These are phyloP conservation scores for Augochlorella aurata DNA, from an alignment of 2,888 invertebrate species.

Conservation along the genomic window DNA sequence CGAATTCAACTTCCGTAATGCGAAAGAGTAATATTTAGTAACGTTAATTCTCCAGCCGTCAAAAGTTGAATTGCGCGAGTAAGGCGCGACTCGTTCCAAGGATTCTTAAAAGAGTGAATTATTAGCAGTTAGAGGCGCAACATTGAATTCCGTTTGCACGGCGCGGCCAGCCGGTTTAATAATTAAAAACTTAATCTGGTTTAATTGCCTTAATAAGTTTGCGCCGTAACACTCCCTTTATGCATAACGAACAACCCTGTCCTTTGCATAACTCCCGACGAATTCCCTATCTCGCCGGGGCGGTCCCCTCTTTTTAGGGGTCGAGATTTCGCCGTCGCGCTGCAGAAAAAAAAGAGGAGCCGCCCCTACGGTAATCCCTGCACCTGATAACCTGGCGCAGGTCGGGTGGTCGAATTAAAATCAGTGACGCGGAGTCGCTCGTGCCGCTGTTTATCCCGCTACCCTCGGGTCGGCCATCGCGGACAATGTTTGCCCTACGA, in stretches of 20 bases:
- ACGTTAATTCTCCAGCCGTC: neutral
- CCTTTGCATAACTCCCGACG: slow-evolving; percentile 40
- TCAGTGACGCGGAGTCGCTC: slow-evolving; percentile 49
- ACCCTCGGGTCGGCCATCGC: neutral
- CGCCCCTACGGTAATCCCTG: slow-evolving; percentile 45
- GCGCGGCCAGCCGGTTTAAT: slow-evolving; percentile 12
- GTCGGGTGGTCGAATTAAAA: slow-evolving; percentile 58
- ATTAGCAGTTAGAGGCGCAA: neutral
- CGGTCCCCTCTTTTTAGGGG: slow-evolving; percentile 28
- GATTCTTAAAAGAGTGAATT: neutral
- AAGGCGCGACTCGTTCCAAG: neutral
- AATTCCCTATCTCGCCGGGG: slow-evolving; percentile 42
- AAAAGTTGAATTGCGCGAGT: neutral
- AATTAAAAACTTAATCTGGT: slow-evolving; percentile 44
- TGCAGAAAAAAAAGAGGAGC: slow-evolving; percentile 36
- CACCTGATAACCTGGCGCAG: slow-evolving; percentile 54
- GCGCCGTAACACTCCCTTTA: slow-evolving; percentile 38
- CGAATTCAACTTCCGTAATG: neutral
- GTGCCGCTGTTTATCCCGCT: slow-evolving; percentile 25
- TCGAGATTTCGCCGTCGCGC: slow-evolving; percentile 30
- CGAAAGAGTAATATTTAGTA: neutral
- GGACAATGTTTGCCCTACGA: slow-evolving; percentile 32
- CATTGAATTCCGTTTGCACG: slow-evolving; percentile 18
- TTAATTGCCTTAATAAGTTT: slow-evolving; percentile 48
- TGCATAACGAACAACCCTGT: slow-evolving; percentile 45